A percentile compares a stretch with the other conserved stretches of the same genome.
Evolutionary conservation across 1,140 invertebrate species (phyloP).

Genomic region (Brachionus rubens): DNA sequence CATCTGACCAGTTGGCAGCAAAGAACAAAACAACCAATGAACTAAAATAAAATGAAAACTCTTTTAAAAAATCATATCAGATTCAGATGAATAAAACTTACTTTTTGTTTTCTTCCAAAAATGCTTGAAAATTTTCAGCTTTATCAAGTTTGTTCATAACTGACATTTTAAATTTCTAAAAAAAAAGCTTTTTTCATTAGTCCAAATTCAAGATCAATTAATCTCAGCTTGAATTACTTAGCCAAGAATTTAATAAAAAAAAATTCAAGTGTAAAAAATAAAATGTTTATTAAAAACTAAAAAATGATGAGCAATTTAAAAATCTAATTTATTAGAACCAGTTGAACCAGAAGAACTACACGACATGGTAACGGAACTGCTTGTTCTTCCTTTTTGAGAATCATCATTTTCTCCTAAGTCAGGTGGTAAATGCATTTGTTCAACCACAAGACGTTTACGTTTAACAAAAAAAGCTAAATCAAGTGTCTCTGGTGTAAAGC

Average conservation of each 20-base stretch:
- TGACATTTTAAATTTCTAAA: background rate
- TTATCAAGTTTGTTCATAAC: conserved; percentile 38
- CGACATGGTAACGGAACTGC: conserved; percentile 14
- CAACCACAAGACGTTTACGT: conserved; percentile 14
- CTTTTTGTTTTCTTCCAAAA: conserved; percentile 18
- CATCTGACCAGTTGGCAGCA: conserved; percentile 39
- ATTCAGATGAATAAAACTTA: background rate
- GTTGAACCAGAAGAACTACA: conserved; percentile 12
- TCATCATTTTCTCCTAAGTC: conserved; percentile 24
- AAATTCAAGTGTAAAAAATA: background rate
- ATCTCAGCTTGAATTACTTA: conserved; percentile 28
- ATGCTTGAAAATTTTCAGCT: conserved; percentile 20
- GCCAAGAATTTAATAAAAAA: background rate
- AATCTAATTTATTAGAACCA: conserved; percentile 35
- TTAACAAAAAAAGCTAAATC: conserved; percentile 44
- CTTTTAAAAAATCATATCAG: background rate
- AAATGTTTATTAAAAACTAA: background rate
- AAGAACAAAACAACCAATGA: conserved; percentile 28
- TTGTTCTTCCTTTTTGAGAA: conserved; percentile 45
- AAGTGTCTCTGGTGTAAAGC: conserved; percentile 28
- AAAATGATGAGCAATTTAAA: conserved; percentile 1
- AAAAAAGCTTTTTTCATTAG: background rate
- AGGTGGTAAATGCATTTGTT: conserved; percentile 43
- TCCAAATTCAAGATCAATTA: background rate
- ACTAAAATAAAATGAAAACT: background rate